Evolutionary conservation across 2,888 invertebrate genomes (phyloP).

Genomic region (Nycteola revayana): DNA sequence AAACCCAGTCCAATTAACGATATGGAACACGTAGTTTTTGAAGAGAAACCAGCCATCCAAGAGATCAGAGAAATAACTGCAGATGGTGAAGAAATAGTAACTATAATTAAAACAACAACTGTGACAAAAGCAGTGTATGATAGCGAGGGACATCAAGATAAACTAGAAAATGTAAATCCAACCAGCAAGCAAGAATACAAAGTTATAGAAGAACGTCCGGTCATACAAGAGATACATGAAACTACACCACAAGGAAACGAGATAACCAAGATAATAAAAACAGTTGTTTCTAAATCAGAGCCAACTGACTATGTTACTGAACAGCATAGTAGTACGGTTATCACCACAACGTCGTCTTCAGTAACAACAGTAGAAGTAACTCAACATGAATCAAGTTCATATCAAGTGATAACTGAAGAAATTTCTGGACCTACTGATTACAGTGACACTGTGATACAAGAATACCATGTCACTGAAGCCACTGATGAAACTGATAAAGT

Average conservation of each 20-base stretch:
- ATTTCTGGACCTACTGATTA: conserved; percentile 29
- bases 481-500: conserved; percentile 45
- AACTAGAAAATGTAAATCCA: conserved; percentile 4
- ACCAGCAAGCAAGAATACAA: conserved; percentile 7
- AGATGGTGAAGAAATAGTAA: conserved; percentile 46
- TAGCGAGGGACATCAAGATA: conserved; percentile 12
- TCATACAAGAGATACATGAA: conserved; percentile 35
- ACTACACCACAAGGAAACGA: conserved; percentile 42
- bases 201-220: conserved; percentile 18
- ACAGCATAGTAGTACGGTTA: conserved; percentile 53
- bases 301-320: conserved; percentile 53
- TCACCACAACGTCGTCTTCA: conserved; percentile 56
- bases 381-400: conserved; percentile 57
- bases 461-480: conserved; percentile 38
- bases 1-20: conserved; percentile 23
- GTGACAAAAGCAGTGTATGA: conserved; percentile 48
- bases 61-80: conserved; percentile 40
- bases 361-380: conserved; percentile 59
- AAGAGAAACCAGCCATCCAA: conserved; percentile 40
- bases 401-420: conserved; percentile 50
- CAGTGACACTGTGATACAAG: conserved; percentile 36
- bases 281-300: conserved; percentile 44
- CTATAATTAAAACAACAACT: conserved; percentile 44
- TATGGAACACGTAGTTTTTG: conserved; percentile 31
- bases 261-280: conserved; percentile 50